Evolutionary conservation across 2,888 invertebrate species (phyloP), one percentile per base, ranked within the genome.

Genomic region (Lasioglossum vierecki): DNA sequence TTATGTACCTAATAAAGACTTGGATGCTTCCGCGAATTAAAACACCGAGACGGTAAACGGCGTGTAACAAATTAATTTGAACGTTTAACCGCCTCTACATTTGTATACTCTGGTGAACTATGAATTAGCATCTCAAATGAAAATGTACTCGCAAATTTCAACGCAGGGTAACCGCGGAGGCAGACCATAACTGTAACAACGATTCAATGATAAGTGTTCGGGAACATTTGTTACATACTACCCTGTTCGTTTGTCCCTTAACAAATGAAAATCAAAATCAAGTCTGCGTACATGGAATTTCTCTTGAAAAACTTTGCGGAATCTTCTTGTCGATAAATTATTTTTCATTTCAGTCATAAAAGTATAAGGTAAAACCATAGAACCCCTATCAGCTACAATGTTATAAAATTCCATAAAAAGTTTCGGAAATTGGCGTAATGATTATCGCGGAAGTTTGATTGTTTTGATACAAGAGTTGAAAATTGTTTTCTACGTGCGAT

Each of bases 41-140:
- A 39, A 68, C 68, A 68, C 18, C 39, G 35, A 8, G 18, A 1
- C 22, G 68, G 9, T 68, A 39, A 68, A 68, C 68, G 68, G 39
- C 22, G 22, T 39, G 68, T 35, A 68, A 68, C 68, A 68, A 68
- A 68, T 68, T 68, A 35, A 39, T 39, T 68, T 39, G 35, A 68
- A 68, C 35, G 22, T 18, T 68, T 22, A 39, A 68, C 4, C 22
- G 39, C 3, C 1, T 66, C 9, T 39, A 22, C 18, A 8, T 22
- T 4, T 68, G 39, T 39, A 9, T 22, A 22, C 39, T 4, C 68
- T 1, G 9, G 18, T 22, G 4, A 35, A 22, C 68, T 22, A 68
- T 39, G 68, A 68, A 68, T 68, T 68, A 9, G 68, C 68, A 68
- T 39, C 8, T 39, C 9, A 9, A 68, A 66, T 66, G 30, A 15